Evolutionary conservation across 2,888 invertebrate species (phyloP).

Genomic region (Linnaemya tessellans): DNA sequence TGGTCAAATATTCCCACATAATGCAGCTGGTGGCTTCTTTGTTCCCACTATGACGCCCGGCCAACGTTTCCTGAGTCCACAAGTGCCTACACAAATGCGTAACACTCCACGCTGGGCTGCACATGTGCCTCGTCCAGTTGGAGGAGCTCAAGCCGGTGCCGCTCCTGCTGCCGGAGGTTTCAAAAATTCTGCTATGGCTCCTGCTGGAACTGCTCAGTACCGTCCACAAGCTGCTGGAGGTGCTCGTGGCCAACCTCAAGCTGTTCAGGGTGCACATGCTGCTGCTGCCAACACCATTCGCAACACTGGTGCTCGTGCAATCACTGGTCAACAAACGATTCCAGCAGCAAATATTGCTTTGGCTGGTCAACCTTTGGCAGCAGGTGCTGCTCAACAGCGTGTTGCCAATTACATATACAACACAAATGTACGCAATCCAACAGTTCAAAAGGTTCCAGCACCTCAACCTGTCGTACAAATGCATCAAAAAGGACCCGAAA

Average conservation of each 20-base stretch:
- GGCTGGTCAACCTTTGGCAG: conserved; percentile 87
- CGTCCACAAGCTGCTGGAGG: conserved; percentile 85
- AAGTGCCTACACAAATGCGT: conserved; percentile 93
- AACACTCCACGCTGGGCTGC: conserved; percentile 95
- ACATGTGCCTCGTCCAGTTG: conserved; percentile 89
- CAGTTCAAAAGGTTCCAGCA: conserved; percentile 82
- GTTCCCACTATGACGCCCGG: conserved; percentile 96
- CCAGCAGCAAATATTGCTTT: conserved; percentile 87
- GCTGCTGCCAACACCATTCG: conserved; percentile 87
- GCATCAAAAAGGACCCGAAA: conserved; percentile 95
- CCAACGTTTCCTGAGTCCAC: conserved; percentile 96
- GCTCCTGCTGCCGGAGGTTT: conserved; percentile 88
- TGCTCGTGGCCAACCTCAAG: conserved; percentile 83
- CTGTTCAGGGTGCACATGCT: conserved; percentile 85
- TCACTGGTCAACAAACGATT: conserved; percentile 92
- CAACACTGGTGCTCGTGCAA: conserved; percentile 91
- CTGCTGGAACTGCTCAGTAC: conserved; percentile 84
- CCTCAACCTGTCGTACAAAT: conserved; percentile 90
- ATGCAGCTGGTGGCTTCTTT: conserved; percentile 93
- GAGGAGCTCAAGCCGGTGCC: conserved; percentile 84
- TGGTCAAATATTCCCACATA: conserved; percentile 95
- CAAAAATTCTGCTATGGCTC: conserved; percentile 86
- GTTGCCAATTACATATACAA: conserved; percentile 95
- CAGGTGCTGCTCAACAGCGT: conserved; percentile 87
- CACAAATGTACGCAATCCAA: conserved; percentile 93